Percentiles rank a stretch among this genome's conserved stretches.
These are phyloP conservation scores for Pyxicephalus adspersus DNA, from an alignment of 2,113 vertebrate genomes.

Conservation along the genomic window DNA sequence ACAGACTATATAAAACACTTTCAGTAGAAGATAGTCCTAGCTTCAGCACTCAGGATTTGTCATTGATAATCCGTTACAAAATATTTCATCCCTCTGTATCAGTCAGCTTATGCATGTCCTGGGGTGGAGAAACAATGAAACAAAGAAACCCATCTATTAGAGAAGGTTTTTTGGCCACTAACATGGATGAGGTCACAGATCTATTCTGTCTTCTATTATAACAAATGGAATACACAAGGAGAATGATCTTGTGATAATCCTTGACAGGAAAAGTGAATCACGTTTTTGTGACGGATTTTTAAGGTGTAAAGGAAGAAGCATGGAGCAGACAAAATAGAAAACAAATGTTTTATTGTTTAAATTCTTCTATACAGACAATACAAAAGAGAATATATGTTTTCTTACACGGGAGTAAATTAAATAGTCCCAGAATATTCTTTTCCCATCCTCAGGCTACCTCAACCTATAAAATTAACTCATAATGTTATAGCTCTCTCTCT, in stretches of 20 bases:
- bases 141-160: not conserved
- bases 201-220: slow-evolving; percentile 30
- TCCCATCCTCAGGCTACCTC: no score
- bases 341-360: slow-evolving; percentile 2
- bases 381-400: no score
- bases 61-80: not conserved
- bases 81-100: not conserved
- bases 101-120: no score
- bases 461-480: no score
- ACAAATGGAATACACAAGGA: slow-evolving; percentile 8
- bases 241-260: slow-evolving; percentile 32
- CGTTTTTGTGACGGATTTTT: slow-evolving; percentile 28
- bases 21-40: no score
- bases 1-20: no score
- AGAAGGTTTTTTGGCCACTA: not conserved
- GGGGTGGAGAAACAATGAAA: no score
- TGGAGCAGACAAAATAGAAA: slow-evolving; percentile 23
- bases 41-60: not conserved
- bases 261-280: slow-evolving; percentile 9
- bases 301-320: not conserved
- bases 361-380: not conserved
- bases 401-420: no score
- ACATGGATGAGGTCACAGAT: slow-evolving; percentile 15
- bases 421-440: no score
- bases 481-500: no score